These are phyloP conservation scores for Patella caerulea DNA, from an alignment of 2,888 invertebrate genomes.

Conservation along the genomic window DNA sequence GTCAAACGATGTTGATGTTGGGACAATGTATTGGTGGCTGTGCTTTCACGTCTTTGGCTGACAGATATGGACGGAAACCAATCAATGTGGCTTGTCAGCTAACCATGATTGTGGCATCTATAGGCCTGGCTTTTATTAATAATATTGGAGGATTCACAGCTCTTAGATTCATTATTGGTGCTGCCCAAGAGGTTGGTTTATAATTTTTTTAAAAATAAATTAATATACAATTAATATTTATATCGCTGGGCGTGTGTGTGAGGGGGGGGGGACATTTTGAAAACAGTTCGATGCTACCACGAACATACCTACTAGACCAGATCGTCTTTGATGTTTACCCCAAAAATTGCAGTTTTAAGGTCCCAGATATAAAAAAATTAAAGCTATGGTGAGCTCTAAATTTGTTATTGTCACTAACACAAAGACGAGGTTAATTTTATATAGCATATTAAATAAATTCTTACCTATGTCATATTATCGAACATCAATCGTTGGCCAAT, in stretches of 20 bases:
- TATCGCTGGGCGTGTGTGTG: background rate
- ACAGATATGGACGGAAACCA: constrained; percentile 52
- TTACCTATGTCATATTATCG: too few relatives aligned
- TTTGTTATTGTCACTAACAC: too few relatives aligned
- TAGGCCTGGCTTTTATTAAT: constrained; percentile 40
- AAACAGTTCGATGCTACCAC: too few relatives aligned
- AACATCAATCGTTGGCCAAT: too few relatives aligned
- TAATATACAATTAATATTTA: background rate
- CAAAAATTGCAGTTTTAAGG: too few relatives aligned
- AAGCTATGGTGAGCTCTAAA: too few relatives aligned
- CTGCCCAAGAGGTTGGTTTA: constrained; percentile 37
- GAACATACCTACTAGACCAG: too few relatives aligned
- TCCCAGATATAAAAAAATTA: too few relatives aligned
- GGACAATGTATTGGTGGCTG: constrained; percentile 53
- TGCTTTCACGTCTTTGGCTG: constrained; percentile 48
- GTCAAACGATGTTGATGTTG: constrained; percentile 49
- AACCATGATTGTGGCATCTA: constrained; percentile 29
- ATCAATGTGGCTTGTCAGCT: constrained; percentile 41
- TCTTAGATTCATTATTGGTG: constrained; percentile 44
- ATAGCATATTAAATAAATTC: too few relatives aligned
- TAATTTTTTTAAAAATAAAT: background rate
- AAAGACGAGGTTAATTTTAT: too few relatives aligned
- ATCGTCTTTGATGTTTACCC: too few relatives aligned
- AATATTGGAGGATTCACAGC: constrained; percentile 43
- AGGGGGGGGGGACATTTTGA: too few relatives aligned